Evolutionary conservation across 1,140 invertebrate genomes (phyloP), one percentile per base, ranked within the genome.

Genomic region (Neuroterus valhalla): DNA sequence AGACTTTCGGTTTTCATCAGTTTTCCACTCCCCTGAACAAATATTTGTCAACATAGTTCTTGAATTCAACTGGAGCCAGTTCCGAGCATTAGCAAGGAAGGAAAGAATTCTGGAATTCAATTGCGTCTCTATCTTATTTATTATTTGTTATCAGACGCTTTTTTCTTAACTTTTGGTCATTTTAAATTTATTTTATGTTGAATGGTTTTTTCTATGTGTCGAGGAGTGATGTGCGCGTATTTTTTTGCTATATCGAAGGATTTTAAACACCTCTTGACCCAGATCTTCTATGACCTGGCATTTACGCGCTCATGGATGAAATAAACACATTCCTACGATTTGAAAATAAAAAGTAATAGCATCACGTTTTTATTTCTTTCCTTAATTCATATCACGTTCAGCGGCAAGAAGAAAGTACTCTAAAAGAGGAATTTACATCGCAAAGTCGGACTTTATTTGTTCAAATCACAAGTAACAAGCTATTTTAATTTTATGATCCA

Each of bases 181-280:
- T n/a, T n/a, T n/a, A n/a, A n/a, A n/a, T n/a, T n/a, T n/a, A n/a
- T n/a, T n/a, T n/a, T n/a, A n/a, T n/a, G n/a, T n/a, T n/a, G n/a
- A n/a, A n/a, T 55, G 21, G 3, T 19, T 55, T 5, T 31, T 62
- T 81, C 80, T 79, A 81, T 78, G 76, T 71, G 15, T 68, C 45
- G 70, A 42, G 71, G 43, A 67, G 68, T 62, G 42, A 71, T 79
- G 75, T 75, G 72, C 46, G 2, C 75, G 71, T 76, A 79, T 81
- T 82, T 81, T 83, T 78, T 77, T 76, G 76, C 78, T 72, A 79
- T 72, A 77, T 85, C 86, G 86, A 89, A 88, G 87, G 88, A 89
- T 87, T 83, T 81, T 80, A 87, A 87, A 88, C 84, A 86, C 85
- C 84, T 83, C 87, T 88, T 88, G 87, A 87, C 86, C 88, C 85